Evolutionary conservation across 2,797 vertebrate genomes (phyloP), one percentile per base, ranked within the genome.

Genomic region (Podargus strigoides): DNA sequence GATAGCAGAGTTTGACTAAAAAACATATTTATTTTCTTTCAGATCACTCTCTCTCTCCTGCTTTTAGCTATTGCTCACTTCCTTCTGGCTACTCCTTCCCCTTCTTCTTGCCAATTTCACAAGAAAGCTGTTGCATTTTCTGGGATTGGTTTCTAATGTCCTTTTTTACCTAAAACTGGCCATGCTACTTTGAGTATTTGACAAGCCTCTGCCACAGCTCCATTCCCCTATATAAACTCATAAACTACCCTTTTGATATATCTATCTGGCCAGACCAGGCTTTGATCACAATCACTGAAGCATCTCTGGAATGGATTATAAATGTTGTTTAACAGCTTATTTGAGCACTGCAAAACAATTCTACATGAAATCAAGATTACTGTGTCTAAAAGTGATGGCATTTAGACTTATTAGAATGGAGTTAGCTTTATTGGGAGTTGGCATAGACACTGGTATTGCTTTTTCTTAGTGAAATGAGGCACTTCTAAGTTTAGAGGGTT

Each of bases 1-100:
- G 91, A 94, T 28, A 94, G 83, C 95, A 95, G 58, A 89, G 20
- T 93, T 90, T 89, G 63, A 96, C 74, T 77, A 12, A 77, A 91
- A 55, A 9, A 10, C 9, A 6, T 79, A 75, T 59, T 69, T 86
- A 62, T 56, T 74, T 88, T 64, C 49, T 63, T 77, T 77, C 63
- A 79, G 37, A 56, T 82, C 37, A 27, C 34, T 32, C 44, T 30
- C 28, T 26, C 20, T 20, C 60, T 63, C 53, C 89, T 32, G 12
- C 73, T 95, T 93, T 84, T 56, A 86, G 63, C 36, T 73, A 19
- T 90, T 94, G 37, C 77, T 93, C 49, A 42, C 67, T 91, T 93
- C 41, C 60, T 91, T 93, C 67, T 91, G 63, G 28, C 73, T 93
- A 28, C 58, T 85, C 20, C 27, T 87, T 87, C 70, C 21, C 14